Base-by-base conservation (phyloP, 2,113 vertebrate genomes). In the Onychostruthus taczanowskii region DNA sequence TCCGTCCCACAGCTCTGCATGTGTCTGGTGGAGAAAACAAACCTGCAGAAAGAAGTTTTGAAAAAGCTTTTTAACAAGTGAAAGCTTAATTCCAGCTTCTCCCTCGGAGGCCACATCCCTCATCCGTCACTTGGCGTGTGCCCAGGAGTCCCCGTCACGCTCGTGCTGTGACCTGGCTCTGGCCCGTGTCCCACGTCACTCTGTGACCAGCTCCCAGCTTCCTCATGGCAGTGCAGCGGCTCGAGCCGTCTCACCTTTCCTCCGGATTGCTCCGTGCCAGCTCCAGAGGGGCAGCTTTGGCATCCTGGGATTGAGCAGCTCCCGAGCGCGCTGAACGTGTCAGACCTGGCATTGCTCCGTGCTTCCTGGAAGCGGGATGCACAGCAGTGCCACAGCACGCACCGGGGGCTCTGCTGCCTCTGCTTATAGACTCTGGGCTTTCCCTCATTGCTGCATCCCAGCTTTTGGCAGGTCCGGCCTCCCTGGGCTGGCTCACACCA, bases 361-460 rank as follows among this genome's bases (percentile, higher is more conserved):
- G 2, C 53, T 90, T 90, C 88, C 91, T 23, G 56, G 89, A 30
- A 63, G 56, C 78, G 80, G 91, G 82, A 76, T 37, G 62, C 69
- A 1, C 20, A 1, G 6, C 21, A 6, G 79, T 20, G 63, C 37
- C 17, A 2, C 39, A 3, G 61, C 7, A 8, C 92, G 76, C 87
- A 63, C 75, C 92, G 73, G 4, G 2, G 2, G 9, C 2, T 67
- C 58, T 96, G 56, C 93, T 92, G 2, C 6, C 2, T 64, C 59
- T 96, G 66, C 94, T 92, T 79, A 91, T 96, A 95, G 94, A 26
- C 68, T 83, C 72, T 0, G 78, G 94, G 91, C 95, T 96, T 96
- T 90, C 91, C 94, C 94, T 91, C 21, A 61, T 86, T 11, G 9
- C 85, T 90, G 24, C 21, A 75, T 85, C 86, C 84, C 95, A 19